Evolutionary conservation across 2,797 vertebrate genomes (phyloP), one percentile per base, ranked within the genome.

Genomic region (Cygnus olor): DNA sequence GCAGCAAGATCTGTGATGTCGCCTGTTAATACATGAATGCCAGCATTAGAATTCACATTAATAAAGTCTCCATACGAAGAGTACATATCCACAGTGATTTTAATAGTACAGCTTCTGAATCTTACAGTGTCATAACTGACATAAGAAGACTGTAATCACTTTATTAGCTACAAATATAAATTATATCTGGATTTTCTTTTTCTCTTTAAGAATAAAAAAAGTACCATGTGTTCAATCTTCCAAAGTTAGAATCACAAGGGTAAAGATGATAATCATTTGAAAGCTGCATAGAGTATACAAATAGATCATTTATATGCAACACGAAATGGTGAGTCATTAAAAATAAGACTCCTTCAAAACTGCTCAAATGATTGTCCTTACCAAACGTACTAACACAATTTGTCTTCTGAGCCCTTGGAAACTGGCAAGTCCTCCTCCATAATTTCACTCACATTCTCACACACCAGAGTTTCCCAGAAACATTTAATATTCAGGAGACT

Each of bases 131-230:
- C 42, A n/a, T 51, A 36, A 64, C 65, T 89, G 88, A 88, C 94
- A 90, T 90, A 72, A 94, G 95, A 94, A 68, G 80, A 79, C 0
- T 72, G 61, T 13, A 83, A 74, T 53, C 72, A 76, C 72, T 90
- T 95, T 90, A 82, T 95, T 93, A 90, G 81, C 65, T 94, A 89
- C 85, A 95, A 93, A 96, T 92, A 95, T 95, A 96, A 96, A 82
- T 95, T 94, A 97, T 74, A 94, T 57, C 61, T 54, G 81, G 22
- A 86, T 90, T 92, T 88, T 92, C 40, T 44, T 44, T 71, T 78
- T 64, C 71, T 69, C 18, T 57, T 89, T 11, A 65, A 89, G 74
- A 81, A 84, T 96, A 94, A 90, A 96, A 38, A 95, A 97, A 87
- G 88, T 76, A 87, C 20, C 4, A 0, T 6, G 16, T 40, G 22